Evolutionary conservation across 2,113 vertebrate genomes (phyloP), one percentile per base, ranked within the genome.

Genomic region (Callithrix jacchus): DNA sequence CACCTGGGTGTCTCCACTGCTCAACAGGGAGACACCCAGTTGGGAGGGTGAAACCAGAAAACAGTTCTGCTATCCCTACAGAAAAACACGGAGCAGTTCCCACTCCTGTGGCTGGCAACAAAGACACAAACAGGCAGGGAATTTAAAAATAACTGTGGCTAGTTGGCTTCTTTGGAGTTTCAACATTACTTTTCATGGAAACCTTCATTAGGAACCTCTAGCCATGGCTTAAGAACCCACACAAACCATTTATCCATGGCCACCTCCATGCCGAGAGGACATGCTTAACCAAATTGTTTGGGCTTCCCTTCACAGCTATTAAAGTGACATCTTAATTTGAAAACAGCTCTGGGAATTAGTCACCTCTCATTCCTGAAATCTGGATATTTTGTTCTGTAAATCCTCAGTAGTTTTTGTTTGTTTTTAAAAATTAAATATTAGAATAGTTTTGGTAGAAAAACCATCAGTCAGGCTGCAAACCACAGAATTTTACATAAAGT

Each of bases 31-130:
- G 98, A 66, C 21, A n/a, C n/a, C n/a, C n/a, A n/a, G n/a, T n/a
- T n/a, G n/a, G n/a, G n/a, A n/a, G n/a, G n/a, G n/a, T n/a, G n/a
- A n/a, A n/a, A n/a, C n/a, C n/a, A n/a, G n/a, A n/a, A n/a, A n/a
- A n/a, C 23, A 79, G 68, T 93, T 98, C 96, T 98, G 97, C 96
- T 95, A 30, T 84, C 97, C 96, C 92, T 98, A 97, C 73, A 97
- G 97, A 98, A 97, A 95, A 97, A 94, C 95, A 97, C 37, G 42
- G 89, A 84, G 92, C 61, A 91, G 94, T 82, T 95, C 81, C 80
- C 32, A 76, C 73, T 86, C 49, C n/a, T 87, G 86, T 76, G 56
- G 96, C 71, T 94, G 0, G 0, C 76, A 96, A 96, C 54, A 89
- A 93, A 82, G 95, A 95, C 42, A 88, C 85, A 96, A 89, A 58